Evolutionary conservation across 2,888 invertebrate species (phyloP).

Genomic region (Pteria penguin): DNA sequence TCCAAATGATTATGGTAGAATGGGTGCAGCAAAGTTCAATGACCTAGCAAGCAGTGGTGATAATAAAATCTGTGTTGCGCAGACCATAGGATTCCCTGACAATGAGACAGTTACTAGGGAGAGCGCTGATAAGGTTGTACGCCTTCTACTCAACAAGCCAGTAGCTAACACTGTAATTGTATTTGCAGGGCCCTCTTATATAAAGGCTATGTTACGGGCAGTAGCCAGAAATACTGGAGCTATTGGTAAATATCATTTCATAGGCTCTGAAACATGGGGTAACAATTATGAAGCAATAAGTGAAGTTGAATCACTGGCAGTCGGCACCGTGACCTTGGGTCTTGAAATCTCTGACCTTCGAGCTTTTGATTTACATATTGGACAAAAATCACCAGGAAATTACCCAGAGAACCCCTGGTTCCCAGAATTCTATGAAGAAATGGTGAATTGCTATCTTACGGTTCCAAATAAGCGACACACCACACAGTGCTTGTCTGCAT

Average conservation of each 20-base stretch:
- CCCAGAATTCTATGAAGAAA: constrained; percentile 79
- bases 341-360: constrained; percentile 65
- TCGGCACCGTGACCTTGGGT: constrained; percentile 63
- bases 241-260: constrained; percentile 59
- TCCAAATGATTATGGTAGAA: constrained; percentile 64
- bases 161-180: constrained; percentile 73
- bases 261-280: constrained; percentile 73
- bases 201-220: constrained; percentile 68
- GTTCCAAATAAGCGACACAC: constrained; percentile 54
- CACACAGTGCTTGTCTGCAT: constrained; percentile 50
- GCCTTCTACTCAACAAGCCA: constrained; percentile 65
- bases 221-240: constrained; percentile 59
- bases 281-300: constrained; percentile 59
- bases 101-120: constrained; percentile 60
- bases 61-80: constrained; percentile 70
- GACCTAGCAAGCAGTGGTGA: constrained; percentile 46
- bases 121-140: constrained; percentile 66
- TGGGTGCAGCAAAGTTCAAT: constrained; percentile 60
- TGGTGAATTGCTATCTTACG: constrained; percentile 77
- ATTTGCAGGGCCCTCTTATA: constrained; percentile 65
- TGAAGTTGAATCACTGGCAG: constrained; percentile 57
- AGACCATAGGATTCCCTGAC: constrained; percentile 66
- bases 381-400: constrained; percentile 64
- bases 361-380: constrained; percentile 71
- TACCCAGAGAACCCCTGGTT: constrained; percentile 81